Percentiles rank a stretch among this genome's conserved stretches.
These are phyloP conservation scores for Ceratoteleas bidentatus DNA, from an alignment of 1,140 invertebrate genomes.

Conservation along the genomic window DNA sequence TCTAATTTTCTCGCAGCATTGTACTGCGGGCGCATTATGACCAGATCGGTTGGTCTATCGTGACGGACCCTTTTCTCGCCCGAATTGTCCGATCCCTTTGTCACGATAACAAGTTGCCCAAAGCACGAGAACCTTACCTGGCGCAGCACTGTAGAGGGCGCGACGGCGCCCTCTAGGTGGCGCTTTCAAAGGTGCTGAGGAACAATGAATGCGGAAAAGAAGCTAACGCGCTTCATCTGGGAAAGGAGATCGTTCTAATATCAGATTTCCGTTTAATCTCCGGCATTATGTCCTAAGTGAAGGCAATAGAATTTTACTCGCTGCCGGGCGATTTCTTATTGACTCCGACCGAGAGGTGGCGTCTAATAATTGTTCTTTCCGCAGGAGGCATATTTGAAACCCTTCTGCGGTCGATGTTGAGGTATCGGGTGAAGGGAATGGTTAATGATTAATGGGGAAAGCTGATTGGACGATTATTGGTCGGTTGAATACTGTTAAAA, in stretches of 20 bases:
- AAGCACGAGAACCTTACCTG: slow-evolving; percentile 52
- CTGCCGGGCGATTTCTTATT: slow-evolving; percentile 38
- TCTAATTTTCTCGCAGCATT: slow-evolving; percentile 5
- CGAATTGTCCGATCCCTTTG: slow-evolving; percentile 48
- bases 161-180: slow-evolving; percentile 1
- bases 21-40: slow-evolving; percentile 3
- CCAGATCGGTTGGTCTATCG: slow-evolving; percentile 27
- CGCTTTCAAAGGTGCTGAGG: slow-evolving; percentile 43
- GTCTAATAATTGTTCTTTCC: slow-evolving; percentile 14
- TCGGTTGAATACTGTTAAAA: too few relatives aligned
- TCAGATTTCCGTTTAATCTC: slow-evolving; percentile 60
- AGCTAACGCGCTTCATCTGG: slow-evolving; percentile 47
- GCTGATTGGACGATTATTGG: too few relatives aligned
- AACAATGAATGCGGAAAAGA: slow-evolving; percentile 55
- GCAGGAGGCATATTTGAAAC: neutral
- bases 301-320: slow-evolving; percentile 46
- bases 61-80: slow-evolving; percentile 17
- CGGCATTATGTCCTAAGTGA: slow-evolving; percentile 42
- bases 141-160: slow-evolving; percentile 5
- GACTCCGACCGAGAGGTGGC: slow-evolving; percentile 2
- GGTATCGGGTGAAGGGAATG: too few relatives aligned
- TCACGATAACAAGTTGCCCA: slow-evolving; percentile 41
- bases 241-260: slow-evolving; percentile 53
- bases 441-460: too few relatives aligned
- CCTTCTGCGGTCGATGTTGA: too few relatives aligned